Evolutionary conservation across 92 coral and sea anemone genomes (phyloP).

Genomic region (Metridium senile): DNA sequence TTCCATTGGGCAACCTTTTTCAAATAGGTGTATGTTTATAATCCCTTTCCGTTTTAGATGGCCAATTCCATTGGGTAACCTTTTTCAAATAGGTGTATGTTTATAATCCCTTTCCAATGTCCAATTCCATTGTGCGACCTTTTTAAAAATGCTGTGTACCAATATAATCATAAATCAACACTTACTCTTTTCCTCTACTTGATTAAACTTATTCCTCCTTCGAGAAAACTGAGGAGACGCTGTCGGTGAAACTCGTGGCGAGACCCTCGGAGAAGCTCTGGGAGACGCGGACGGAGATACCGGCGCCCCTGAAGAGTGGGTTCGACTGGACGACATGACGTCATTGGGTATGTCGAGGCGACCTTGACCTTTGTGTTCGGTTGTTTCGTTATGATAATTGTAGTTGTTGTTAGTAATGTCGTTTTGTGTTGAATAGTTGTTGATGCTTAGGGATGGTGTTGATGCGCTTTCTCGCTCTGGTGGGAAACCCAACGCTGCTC

Average conservation of each 20-base stretch:
- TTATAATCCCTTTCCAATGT: too few species aligned
- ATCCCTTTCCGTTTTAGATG: too few species aligned
- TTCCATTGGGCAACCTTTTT: too few species aligned
- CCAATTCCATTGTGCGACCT: too few species aligned
- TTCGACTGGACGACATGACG: slow-evolving; percentile 1
- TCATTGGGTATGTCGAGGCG: slow-evolving; percentile 40
- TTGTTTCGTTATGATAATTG: slow-evolving; percentile 23
- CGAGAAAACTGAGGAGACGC: slow-evolving; percentile 64
- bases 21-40: too few species aligned
- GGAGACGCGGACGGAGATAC: slow-evolving; percentile 47
- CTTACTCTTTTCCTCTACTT: slow-evolving; percentile 45
- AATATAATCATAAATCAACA: too few species aligned
- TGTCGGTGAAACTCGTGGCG: slow-evolving; percentile 69
- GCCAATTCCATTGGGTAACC: too few species aligned
- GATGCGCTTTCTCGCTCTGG: slow-evolving; percentile 53
- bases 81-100: too few species aligned
- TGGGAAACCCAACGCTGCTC: slow-evolving; percentile 70
- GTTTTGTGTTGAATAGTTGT: neutral
- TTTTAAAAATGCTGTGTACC: too few species aligned
- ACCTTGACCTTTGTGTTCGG: slow-evolving; percentile 17
- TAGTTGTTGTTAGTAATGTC: slow-evolving; percentile 26
- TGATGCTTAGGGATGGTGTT: slow-evolving; percentile 14
- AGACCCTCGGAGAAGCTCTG: slow-evolving; percentile 59
- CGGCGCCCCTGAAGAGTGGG: slow-evolving; percentile 14
- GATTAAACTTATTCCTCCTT: slow-evolving; percentile 66